phyloP scores from a whole-genome alignment of 2,888 invertebrate species.

The Latrodectus hesperus region DNA sequence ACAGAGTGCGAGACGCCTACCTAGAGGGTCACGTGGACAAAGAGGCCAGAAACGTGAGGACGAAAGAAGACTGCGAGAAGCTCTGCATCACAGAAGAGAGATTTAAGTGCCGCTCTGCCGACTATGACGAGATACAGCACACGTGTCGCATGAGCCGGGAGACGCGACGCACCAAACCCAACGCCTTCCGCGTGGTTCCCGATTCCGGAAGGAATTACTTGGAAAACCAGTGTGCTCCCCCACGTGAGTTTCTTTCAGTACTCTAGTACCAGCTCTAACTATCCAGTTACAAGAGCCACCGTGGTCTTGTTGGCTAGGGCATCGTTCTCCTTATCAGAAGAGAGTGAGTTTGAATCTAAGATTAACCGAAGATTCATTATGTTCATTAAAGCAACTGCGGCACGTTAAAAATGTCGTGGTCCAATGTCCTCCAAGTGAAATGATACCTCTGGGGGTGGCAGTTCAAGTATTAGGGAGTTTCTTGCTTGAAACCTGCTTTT shows the following conservation, averaged over 20 bases:
- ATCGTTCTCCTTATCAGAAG: too few species aligned
- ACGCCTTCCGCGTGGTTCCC: constrained; percentile 75
- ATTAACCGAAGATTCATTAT: too few species aligned
- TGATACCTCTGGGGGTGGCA: too few species aligned
- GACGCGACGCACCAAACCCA: constrained; percentile 77
- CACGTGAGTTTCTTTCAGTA: constrained; percentile 66
- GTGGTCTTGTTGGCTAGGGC: too few species aligned
- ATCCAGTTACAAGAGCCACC: too few species aligned
- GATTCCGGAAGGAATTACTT: constrained; percentile 77
- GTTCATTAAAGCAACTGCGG: too few species aligned
- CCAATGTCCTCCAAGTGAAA: too few species aligned
- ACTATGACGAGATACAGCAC: constrained; percentile 77
- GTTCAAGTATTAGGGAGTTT: too few species aligned
- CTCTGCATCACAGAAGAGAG: constrained; percentile 77
- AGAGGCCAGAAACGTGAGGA: constrained; percentile 74
- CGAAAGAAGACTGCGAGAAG: constrained; percentile 76
- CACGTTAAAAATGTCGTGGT: too few species aligned
- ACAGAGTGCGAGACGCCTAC: constrained; percentile 77
- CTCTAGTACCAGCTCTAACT: not conserved
- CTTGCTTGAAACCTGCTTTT: too few species aligned
- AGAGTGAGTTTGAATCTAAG: too few species aligned
- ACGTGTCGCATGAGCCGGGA: constrained; percentile 77
- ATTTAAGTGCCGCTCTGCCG: constrained; percentile 78
- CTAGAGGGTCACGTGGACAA: constrained; percentile 76
- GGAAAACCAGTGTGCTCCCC: constrained; percentile 78